These are phyloP conservation scores for Mesembrinibis cayennensis DNA, from an alignment of 2,113 vertebrate species.

Conservation along the genomic window DNA sequence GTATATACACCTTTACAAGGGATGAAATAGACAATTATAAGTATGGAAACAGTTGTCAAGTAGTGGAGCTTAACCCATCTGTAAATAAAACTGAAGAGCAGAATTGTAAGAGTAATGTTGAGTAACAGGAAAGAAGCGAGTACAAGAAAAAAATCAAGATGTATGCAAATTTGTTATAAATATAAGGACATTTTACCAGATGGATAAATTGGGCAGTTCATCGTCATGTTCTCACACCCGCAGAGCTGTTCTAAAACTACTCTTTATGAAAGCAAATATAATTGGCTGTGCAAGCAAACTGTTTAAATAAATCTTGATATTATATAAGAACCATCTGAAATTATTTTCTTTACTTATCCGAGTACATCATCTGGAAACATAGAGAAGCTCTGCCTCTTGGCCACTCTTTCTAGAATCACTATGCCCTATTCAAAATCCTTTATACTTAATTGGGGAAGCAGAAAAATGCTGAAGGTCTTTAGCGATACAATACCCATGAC, in stretches of 20 bases:
- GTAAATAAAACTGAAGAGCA: not conserved
- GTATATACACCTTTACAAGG: not conserved
- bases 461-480: not conserved
- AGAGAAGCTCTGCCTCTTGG: not conserved
- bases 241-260: constrained; percentile 68
- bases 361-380: not conserved
- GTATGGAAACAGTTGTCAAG: not conserved
- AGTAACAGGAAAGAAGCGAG: not conserved
- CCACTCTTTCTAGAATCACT: not conserved
- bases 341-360: not conserved
- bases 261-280: constrained; percentile 60
- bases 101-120: not conserved
- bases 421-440: not conserved
- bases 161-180: constrained; percentile 44
- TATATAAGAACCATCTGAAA: constrained; percentile 51
- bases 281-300: constrained; percentile 36
- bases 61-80: not conserved
- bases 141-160: constrained; percentile 14
- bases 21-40: not conserved
- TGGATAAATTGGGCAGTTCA: constrained; percentile 68
- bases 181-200: constrained; percentile 65
- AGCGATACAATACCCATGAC: not conserved
- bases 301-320: constrained; percentile 36
- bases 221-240: constrained; percentile 67
- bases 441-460: not conserved